Evolutionary conservation across 2,797 vertebrate species (phyloP), one percentile per base, ranked within the genome.

Genomic region (Graptemys geographica): DNA sequence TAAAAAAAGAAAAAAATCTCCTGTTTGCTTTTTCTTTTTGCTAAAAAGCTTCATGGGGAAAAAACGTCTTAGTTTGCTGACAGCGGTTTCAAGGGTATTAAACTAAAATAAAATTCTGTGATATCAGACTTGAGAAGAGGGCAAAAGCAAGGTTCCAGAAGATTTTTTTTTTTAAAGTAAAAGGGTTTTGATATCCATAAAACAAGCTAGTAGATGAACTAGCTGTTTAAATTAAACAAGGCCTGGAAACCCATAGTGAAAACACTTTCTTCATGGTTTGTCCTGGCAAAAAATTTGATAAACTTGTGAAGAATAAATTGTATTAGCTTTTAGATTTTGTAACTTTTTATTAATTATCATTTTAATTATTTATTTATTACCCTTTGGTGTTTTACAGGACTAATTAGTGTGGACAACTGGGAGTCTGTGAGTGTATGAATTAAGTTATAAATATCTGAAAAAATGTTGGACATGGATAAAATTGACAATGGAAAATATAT

Each of bases 371-470:
- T 51, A 51, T 51, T 51, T 15, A 51, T 51, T 51, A 51, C 16
- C 2, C 15, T 51, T 92, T 94, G 92, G 79, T 94, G 87, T 86
- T 95, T 95, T 94, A 11, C 69, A 87, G 95, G 96, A 90, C 96
- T 97, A 94, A 96, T 84, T 96, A 94, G 85, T 83, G 51, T 86
- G 97, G 95, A 97, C 96, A 97, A 97, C 96, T 93, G 95, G 81
- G 49, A 95, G 79, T 96, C 90, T 83, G 90, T 95, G 93, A 95
- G 93, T 53, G 69, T 79, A 78, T 88, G 89, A 95, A 94, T 95
- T 93, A 95, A 95, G 86, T 93, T 94, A 93, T 86, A 81, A 86
- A 95, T 83, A 93, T 95, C 95, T 94, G 83, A 96, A 44, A n/a
- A 37, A 91, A 59, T 90, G 93, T 69, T 95, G 72, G 72, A 95